Evolutionary conservation across 2,888 invertebrate genomes (phyloP).

Genomic region (Hypena proboscidalis): DNA sequence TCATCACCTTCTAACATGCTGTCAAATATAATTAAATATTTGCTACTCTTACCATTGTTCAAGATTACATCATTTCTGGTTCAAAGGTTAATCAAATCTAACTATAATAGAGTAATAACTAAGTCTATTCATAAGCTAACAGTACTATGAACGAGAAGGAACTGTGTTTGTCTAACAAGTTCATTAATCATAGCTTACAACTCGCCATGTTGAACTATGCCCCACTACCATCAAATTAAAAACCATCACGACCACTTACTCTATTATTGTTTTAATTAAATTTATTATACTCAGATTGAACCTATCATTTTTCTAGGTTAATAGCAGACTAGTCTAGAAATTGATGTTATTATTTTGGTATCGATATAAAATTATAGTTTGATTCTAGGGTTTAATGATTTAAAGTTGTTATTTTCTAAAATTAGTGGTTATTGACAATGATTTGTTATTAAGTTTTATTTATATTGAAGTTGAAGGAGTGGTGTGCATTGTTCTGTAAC

Average conservation of each 20-base stretch:
- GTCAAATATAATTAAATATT: too few species aligned
- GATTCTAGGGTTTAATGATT: background rate
- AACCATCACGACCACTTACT: slow-evolving; percentile 36
- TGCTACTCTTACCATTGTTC: too few species aligned
- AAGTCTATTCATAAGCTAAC: slow-evolving; percentile 26
- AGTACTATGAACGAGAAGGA: slow-evolving; percentile 26
- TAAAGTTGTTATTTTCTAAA: too few species aligned
- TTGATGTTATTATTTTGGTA: background rate
- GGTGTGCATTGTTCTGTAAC: too few species aligned
- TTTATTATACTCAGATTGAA: slow-evolving; percentile 30
- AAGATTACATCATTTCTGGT: too few species aligned
- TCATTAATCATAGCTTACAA: slow-evolving; percentile 31
- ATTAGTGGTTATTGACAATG: too few species aligned
- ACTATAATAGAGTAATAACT: background rate
- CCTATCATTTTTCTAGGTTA: slow-evolving; percentile 35
- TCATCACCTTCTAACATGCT: too few species aligned
- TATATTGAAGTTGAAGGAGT: too few species aligned
- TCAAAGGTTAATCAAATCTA: too few species aligned
- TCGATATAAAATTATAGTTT: background rate
- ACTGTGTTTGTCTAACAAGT: slow-evolving; percentile 34
- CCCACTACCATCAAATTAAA: slow-evolving; percentile 42
- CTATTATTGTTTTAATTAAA: slow-evolving; percentile 38
- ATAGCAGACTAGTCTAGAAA: slow-evolving; percentile 10
- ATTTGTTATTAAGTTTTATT: too few species aligned
- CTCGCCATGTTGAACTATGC: slow-evolving; percentile 35